Evolutionary conservation across 2,113 vertebrate genomes (phyloP), one percentile per base, ranked within the genome.

Genomic region (Coptodon bakossiorum): DNA sequence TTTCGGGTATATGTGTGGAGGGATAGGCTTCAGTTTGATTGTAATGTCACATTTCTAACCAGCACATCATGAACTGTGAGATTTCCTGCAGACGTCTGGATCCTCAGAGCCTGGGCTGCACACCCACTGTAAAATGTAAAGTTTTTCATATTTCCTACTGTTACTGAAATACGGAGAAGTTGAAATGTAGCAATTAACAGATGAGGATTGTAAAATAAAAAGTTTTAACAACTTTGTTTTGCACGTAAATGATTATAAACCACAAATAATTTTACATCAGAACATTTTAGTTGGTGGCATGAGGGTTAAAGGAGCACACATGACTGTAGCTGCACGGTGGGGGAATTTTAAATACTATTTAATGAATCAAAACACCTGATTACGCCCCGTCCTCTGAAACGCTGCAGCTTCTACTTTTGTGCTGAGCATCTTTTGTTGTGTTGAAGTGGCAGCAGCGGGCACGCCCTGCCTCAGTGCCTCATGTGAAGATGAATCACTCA

Each of bases 381-480:
- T 2, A 19, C 4, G 2, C 14, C 9, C 9, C 1, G 9, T 76
- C 24, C 24, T 76, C 34, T 38, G 10, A 2, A n/a, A 38, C 6
- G 6, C 63, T 66, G 34, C 10, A 66, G 22, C 22, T 45, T 73
- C 22, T 27, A 6, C 22, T 27, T 73, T 2, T 17, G 68, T 2
- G 22, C 22, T 27, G 22, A 45, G 40, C 68, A 76, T 76, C 68
- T 29, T 71, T 29, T 27, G 68, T 73, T 43, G 5, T 24, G 52
- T 2, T 11, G 31, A 12, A 36, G 59, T 6, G 45, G 59, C 52
- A 6, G 40, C 38, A n/a, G 54, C 31, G 16, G 87, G 45, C 76
- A 81, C 84, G 45, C 85, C 90, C 92, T 73, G 85, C 14, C 66
- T 48, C 68, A 12, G 71, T 17, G 52, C 34, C 71, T 71, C 79